Evolutionary conservation across 2,888 invertebrate genomes (phyloP).

Genomic region (Leucoma salicis): DNA sequence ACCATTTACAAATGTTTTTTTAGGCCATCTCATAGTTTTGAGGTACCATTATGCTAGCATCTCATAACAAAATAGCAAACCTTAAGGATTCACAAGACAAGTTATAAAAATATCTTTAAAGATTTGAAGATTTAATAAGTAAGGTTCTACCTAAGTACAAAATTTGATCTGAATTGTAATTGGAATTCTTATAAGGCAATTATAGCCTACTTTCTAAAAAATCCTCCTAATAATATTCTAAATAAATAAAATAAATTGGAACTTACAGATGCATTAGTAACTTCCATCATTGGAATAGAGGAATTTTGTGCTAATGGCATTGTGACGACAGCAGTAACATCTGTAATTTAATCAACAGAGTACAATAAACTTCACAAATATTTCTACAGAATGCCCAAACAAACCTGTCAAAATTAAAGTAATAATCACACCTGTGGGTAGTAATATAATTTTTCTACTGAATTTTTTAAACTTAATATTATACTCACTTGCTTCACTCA

Average conservation of each 20-base stretch:
- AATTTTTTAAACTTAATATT: neutral
- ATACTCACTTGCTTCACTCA: conserved; percentile 76
- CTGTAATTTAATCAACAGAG: conserved; percentile 44
- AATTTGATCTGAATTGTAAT: too few species aligned
- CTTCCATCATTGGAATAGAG: conserved; percentile 76
- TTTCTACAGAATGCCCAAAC: neutral
- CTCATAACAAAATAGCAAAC: neutral
- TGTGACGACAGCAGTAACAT: conserved; percentile 76
- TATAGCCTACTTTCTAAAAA: too few species aligned
- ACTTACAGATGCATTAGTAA: conserved; percentile 75
- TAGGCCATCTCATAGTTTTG: too few species aligned
- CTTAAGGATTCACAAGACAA: too few species aligned
- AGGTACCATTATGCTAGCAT: too few species aligned
- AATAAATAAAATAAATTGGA: neutral
- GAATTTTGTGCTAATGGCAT: conserved; percentile 74
- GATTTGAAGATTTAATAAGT: too few species aligned
- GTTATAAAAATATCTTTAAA: too few species aligned
- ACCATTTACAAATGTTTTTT: too few species aligned
- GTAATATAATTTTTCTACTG: neutral
- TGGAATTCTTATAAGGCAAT: too few species aligned
- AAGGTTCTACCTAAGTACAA: too few species aligned
- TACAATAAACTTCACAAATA: neutral
- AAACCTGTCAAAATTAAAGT: conserved; percentile 3
- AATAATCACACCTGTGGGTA: neutral
- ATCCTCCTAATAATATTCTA: too few species aligned